Evolutionary conservation across 2,888 invertebrate species (phyloP).

Genomic region (Zaprionus lineosus): DNA sequence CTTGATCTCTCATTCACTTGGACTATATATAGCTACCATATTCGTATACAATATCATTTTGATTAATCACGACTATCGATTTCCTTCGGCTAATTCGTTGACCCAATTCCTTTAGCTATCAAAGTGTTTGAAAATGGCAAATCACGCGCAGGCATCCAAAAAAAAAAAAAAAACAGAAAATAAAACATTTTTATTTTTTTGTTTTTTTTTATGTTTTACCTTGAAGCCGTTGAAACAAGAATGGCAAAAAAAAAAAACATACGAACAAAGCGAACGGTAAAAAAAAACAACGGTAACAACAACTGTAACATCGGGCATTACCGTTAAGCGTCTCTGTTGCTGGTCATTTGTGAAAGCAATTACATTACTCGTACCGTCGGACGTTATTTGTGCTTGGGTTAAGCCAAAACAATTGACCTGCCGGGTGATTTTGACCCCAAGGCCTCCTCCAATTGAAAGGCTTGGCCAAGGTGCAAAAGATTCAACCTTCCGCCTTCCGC

Average conservation of each 20-base stretch:
- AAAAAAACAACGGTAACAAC: no score
- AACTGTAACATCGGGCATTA: neutral
- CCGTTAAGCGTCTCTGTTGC: slow-evolving; percentile 11
- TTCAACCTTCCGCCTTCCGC: neutral
- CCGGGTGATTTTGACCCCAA: slow-evolving; percentile 22
- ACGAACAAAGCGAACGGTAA: no score
- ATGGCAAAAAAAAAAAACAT: no score
- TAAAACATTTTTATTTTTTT: slow-evolving; percentile 4
- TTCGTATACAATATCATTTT: no score
- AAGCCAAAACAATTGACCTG: slow-evolving; percentile 16
- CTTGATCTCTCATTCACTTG: no score
- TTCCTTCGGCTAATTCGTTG: neutral
- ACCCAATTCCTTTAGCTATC: slow-evolving; percentile 23
- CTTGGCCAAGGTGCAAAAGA: slow-evolving; percentile 46
- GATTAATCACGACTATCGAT: neutral
- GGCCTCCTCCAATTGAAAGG: no score
- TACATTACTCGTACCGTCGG: slow-evolving; percentile 42
- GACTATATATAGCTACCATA: no score
- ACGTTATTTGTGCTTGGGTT: slow-evolving; percentile 13
- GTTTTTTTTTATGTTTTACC: neutral
- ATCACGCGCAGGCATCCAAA: slow-evolving; percentile 13
- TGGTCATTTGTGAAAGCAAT: slow-evolving; percentile 56
- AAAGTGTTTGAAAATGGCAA: slow-evolving; percentile 27
- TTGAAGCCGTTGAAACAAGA: slow-evolving; percentile 6
- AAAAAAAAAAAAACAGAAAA: no score